These are phyloP conservation scores for Gastrophryne carolinensis DNA, from an alignment of 2,797 vertebrate genomes.

Conservation along the genomic window DNA sequence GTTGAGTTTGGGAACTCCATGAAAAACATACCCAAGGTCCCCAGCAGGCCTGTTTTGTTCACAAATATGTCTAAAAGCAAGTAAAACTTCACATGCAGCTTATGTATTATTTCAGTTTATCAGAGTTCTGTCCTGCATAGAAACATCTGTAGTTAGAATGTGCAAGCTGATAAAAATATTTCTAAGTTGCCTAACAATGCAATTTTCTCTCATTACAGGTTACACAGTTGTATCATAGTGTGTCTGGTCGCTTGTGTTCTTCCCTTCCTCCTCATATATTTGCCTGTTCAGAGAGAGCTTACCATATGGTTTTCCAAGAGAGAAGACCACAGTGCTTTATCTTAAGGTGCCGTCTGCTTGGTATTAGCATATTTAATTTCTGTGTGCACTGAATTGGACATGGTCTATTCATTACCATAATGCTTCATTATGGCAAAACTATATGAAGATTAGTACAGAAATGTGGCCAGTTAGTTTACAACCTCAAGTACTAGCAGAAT, in stretches of 20 bases:
- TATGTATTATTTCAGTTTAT: too few relatives aligned
- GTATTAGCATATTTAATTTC: conserved; percentile 31
- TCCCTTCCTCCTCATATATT: conserved; percentile 93
- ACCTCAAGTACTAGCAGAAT: too few relatives aligned
- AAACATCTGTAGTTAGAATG: too few relatives aligned
- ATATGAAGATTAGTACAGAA: not conserved
- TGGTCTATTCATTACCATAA: not conserved
- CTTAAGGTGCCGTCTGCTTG: conserved; percentile 77
- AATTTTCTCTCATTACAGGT: conserved; percentile 72
- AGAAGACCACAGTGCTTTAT: conserved; percentile 86
- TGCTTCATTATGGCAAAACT: not conserved
- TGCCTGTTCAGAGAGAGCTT: conserved; percentile 88
- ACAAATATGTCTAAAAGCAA: too few relatives aligned
- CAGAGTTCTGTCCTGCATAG: too few relatives aligned
- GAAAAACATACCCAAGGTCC: too few relatives aligned
- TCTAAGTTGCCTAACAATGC: too few relatives aligned
- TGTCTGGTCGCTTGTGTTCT: conserved; percentile 79
- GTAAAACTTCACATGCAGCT: too few relatives aligned
- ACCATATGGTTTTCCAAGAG: conserved; percentile 90
- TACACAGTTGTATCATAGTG: conserved; percentile 89
- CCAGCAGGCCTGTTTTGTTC: too few relatives aligned
- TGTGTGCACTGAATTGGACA: not conserved
- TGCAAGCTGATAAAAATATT: too few relatives aligned
- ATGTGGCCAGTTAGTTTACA: not conserved
- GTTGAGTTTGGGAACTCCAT: too few relatives aligned